These are phyloP conservation scores for Nerophis ophidion DNA, from an alignment of 2,113 vertebrate genomes.

Conservation along the genomic window DNA sequence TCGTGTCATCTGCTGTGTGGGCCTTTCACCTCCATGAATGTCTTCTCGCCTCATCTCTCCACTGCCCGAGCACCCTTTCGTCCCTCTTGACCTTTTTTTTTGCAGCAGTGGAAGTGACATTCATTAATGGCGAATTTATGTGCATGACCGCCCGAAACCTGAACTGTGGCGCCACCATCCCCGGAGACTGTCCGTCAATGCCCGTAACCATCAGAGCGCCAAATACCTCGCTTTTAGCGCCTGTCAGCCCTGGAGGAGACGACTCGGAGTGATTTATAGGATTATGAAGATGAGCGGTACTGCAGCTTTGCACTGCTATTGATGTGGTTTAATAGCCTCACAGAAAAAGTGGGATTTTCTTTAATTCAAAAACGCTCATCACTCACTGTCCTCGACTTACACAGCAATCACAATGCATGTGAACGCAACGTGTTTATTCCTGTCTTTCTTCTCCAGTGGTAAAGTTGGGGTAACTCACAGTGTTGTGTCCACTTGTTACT, in stretches of 20 bases:
- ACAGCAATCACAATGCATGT: conserved; percentile 3
- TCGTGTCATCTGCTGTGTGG: conserved; percentile 48
- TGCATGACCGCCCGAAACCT: conserved; percentile 65
- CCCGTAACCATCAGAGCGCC: conserved; percentile 60
- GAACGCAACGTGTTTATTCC: background rate
- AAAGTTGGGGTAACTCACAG: background rate
- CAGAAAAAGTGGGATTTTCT: background rate
- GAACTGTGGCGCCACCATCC: conserved; percentile 55
- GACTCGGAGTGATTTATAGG: conserved; percentile 49
- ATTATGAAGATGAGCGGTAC: conserved; percentile 47
- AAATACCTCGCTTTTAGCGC: conserved; percentile 57
- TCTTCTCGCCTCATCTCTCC: conserved; percentile 41
- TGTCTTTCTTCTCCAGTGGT: background rate
- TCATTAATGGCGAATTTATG: conserved; percentile 71
- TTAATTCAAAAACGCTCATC: conserved; percentile 14
- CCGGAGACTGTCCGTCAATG: conserved; percentile 64
- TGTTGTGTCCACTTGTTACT: background rate
- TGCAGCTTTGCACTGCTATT: conserved; percentile 45
- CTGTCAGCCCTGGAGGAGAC: conserved; percentile 31
- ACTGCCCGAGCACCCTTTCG: conserved; percentile 18
- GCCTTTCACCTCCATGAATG: conserved; percentile 52
- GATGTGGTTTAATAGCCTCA: conserved; percentile 45
- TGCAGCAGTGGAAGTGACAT: conserved; percentile 65
- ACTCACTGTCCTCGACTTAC: conserved; percentile 4
- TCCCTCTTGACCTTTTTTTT: conserved; percentile 44